Evolutionary conservation across 2,113 vertebrate species (phyloP).

Genomic region (Alosa alosa): DNA sequence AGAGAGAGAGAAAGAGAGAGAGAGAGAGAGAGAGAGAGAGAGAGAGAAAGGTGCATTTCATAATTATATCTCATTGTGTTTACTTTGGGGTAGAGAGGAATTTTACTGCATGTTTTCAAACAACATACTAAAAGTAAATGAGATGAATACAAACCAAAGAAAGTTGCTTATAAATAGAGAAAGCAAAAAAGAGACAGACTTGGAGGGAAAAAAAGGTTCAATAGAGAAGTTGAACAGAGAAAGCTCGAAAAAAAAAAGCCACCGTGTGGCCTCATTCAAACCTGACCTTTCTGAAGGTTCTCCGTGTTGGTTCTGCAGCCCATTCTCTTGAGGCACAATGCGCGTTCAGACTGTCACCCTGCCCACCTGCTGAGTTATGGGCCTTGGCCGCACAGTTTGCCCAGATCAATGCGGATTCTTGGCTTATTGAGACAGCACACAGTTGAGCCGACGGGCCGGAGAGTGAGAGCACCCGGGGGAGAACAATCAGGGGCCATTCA

Average conservation of each 20-base stretch:
- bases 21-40: neutral
- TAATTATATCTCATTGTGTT: too few species aligned
- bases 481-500: neutral
- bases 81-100: too few species aligned
- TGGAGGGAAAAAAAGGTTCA: neutral
- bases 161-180: too few species aligned
- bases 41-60: neutral
- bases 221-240: neutral
- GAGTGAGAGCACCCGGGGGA: conserved; percentile 36
- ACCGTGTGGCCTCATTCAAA: neutral
- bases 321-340: conserved; percentile 42
- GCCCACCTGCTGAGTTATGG: conserved; percentile 28
- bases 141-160: too few species aligned
- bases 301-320: conserved; percentile 30
- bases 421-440: conserved; percentile 59
- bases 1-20: neutral
- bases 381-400: conserved; percentile 48
- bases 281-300: neutral
- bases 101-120: too few species aligned
- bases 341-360: conserved; percentile 32
- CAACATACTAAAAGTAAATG: too few species aligned
- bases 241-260: neutral
- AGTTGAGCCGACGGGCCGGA: conserved; percentile 47
- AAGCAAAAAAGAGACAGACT: neutral
- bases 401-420: conserved; percentile 63